phyloP scores from a whole-genome alignment of 2,797 vertebrate species.

The Ceryle rudis region DNA sequence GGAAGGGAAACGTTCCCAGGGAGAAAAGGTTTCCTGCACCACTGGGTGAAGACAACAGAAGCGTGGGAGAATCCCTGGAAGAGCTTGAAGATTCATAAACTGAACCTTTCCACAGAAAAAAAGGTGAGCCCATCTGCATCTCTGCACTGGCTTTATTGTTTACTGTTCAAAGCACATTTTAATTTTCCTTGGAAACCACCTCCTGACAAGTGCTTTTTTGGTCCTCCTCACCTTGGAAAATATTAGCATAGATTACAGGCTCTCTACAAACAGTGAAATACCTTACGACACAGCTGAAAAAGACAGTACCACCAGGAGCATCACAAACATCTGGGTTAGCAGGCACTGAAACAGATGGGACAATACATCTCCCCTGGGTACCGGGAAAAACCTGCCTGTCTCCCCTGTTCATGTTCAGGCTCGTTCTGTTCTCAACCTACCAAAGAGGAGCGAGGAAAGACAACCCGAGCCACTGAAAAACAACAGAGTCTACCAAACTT shows the following conservation, averaged over 20 bases:
- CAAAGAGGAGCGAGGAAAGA: not conserved
- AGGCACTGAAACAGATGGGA: not conserved
- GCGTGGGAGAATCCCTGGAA: not conserved
- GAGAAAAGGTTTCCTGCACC: not conserved
- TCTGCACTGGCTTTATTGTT: not conserved
- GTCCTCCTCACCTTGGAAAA: not conserved
- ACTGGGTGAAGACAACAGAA: not conserved
- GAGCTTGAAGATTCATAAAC: not conserved
- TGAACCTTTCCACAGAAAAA: not conserved
- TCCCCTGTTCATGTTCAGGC: not conserved
- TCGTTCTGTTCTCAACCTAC: not conserved
- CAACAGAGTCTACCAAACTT: not conserved
- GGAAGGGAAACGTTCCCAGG: not conserved
- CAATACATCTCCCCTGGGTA: too few species aligned
- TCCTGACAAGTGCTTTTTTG: not conserved
- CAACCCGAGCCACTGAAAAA: not conserved
- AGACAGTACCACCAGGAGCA: not conserved
- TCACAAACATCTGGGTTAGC: not conserved
- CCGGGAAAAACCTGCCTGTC: fast-evolving
- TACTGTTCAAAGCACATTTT: not conserved
- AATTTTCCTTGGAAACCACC: not conserved
- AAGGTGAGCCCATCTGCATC: not conserved
- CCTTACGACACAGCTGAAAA: fast-evolving
- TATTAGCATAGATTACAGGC: fast-evolving
- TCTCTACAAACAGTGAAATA: not conserved